Percentiles rank a stretch among this genome's conserved stretches.
phyloP scores from a whole-genome alignment of 1,140 invertebrate genomes.

The Tribolium castaneum region DNA sequence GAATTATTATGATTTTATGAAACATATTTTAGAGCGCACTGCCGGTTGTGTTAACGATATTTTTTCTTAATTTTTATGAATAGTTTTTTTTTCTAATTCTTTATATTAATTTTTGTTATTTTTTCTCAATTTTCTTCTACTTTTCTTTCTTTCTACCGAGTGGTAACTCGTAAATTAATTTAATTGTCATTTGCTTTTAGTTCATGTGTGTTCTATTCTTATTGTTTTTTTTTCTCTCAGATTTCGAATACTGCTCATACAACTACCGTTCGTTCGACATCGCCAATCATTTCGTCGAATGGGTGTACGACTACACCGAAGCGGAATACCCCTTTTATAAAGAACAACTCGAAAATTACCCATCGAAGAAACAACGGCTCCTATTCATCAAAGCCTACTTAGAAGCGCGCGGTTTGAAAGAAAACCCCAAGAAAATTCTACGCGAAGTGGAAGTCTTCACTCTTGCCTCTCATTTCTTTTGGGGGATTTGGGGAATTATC shows the following conservation, averaged over 20 bases:
- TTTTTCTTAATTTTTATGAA: too few relatives aligned
- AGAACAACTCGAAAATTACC: conserved; percentile 75
- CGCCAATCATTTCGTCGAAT: conserved; percentile 96
- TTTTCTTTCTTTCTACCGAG: neutral
- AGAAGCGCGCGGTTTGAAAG: conserved; percentile 59
- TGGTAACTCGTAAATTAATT: too few relatives aligned
- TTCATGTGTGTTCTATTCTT: too few relatives aligned
- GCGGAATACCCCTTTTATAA: conserved; percentile 82
- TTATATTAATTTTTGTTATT: too few relatives aligned
- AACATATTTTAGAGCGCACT: too few relatives aligned
- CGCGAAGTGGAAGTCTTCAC: conserved; percentile 85
- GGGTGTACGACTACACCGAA: conserved; percentile 91
- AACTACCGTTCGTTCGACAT: conserved; percentile 95
- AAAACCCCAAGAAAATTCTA: conserved; percentile 73
- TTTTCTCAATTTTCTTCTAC: too few relatives aligned
- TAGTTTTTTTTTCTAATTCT: too few relatives aligned
- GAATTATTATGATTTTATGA: too few relatives aligned
- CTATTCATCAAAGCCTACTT: conserved; percentile 61
- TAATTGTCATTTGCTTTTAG: too few relatives aligned
- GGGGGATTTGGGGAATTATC: conserved; percentile 91
- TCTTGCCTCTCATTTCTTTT: conserved; percentile 92
- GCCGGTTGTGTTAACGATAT: too few relatives aligned
- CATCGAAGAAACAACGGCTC: conserved; percentile 81
- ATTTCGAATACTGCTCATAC: conserved; percentile 95
- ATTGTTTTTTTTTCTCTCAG: conserved; percentile 74